phyloP scores from a whole-genome alignment of 2,888 invertebrate genomes.

The Myathropa florea region DNA sequence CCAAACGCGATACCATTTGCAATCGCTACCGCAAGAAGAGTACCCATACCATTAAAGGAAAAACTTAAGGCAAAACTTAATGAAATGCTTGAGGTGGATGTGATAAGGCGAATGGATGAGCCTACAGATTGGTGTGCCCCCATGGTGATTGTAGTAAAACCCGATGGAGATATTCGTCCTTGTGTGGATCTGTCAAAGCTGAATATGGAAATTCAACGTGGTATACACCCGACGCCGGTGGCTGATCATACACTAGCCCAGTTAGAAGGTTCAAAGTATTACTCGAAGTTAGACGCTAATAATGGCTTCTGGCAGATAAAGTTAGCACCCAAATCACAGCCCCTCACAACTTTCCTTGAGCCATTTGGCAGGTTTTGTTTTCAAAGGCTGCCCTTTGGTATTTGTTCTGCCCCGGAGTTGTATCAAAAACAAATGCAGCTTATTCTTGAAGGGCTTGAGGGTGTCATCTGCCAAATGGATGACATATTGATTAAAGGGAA shows the following conservation, averaged over 20 bases:
- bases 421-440: conserved; percentile 1
- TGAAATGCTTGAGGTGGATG: conserved; percentile 13
- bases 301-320: conserved; percentile 2
- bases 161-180: background rate
- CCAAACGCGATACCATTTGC: conserved; percentile 10
- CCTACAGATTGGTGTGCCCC: conserved; percentile 52
- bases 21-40: conserved; percentile 16
- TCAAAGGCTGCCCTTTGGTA: conserved; percentile 2
- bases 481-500: conserved; percentile 9
- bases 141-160: conserved; percentile 19
- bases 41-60: conserved; percentile 24
- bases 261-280: background rate
- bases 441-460: background rate
- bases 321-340: background rate
- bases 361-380: conserved; percentile 13
- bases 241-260: background rate
- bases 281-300: no score
- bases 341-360: conserved; percentile 18
- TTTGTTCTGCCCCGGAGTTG: background rate
- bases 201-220: background rate
- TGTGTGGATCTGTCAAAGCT: conserved; percentile 7
- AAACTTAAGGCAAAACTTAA: background rate
- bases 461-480: background rate
- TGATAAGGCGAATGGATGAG: conserved; percentile 21
- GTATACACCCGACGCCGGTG: background rate